Base-by-base conservation (phyloP, 2,113 vertebrate genomes). In the Phoenicopterus ruber region DNA sequence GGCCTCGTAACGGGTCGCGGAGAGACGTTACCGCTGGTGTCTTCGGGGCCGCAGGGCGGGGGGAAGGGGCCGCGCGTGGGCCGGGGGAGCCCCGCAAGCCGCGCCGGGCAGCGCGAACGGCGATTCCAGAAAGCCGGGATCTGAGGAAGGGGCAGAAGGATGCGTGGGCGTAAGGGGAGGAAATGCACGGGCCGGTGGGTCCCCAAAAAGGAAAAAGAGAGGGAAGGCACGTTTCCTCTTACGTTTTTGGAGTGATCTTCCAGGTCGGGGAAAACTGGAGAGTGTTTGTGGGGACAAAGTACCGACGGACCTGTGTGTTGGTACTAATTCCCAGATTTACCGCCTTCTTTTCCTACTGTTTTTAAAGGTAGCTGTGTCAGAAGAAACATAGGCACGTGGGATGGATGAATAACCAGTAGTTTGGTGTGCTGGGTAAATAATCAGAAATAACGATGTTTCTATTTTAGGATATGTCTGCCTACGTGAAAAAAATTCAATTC, bases 401-500 rank as follows among this genome's bases (percentile, higher is more conserved):
- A 11, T 4, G 36, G 19, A 5, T 12, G 34, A 40, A 6, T 13
- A 4, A 17, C 4, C 36, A 42, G 49, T 6, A 5, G 3, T 52
- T 42, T 26, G 70, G 22, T 24, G 13, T 88, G 73, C 49, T 72
- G 40, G n/a, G 29, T 71, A n/a, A 79, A 28, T 76, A 31, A 20
- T 34, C 29, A 49, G 59, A 90, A 83, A 26, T 95, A 83, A 94
- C 44, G 14, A 5, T 11, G 2, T 79, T 89, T 95, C 40, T 92
- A 3, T 96, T 97, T 66, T 83, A 99, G 99, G 99, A 99, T 89
- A 99, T 99, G 99, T 99, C 99, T 58, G 99, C 99, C 4, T 99
- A 99, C 46, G 99, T 99, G 65, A 99, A 99, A 96, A 99, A 99
- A 98, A 99, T 99, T 90, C 99, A 99, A 55, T 99, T 99, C 97